These are phyloP conservation scores for Meloidogyne hapla DNA, from an alignment of 1,140 invertebrate genomes.

Conservation along the genomic window DNA sequence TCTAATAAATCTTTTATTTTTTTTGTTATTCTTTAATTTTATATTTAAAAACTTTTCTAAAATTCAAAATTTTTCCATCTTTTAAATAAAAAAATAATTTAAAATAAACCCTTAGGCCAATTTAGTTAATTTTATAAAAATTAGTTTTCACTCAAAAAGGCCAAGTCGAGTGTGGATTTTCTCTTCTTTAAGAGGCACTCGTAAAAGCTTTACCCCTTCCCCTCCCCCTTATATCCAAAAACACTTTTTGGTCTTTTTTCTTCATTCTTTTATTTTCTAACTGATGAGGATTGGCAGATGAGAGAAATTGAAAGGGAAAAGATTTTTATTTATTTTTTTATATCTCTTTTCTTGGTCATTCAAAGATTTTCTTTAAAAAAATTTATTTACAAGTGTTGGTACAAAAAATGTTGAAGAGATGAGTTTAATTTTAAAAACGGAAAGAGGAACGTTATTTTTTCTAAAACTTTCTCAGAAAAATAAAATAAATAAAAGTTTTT, in stretches of 20 bases:
- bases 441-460: no score
- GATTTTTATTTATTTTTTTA: no score
- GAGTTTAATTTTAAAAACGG: no score
- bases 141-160: constrained; percentile 10
- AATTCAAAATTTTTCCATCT: not conserved
- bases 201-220: not conserved
- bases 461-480: no score
- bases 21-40: not conserved
- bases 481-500: no score
- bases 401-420: no score
- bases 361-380: no score
- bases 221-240: no score
- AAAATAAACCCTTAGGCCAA: not conserved
- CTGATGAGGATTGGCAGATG: not conserved
- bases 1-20: not conserved
- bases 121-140: constrained; percentile 6
- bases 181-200: not conserved
- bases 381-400: no score
- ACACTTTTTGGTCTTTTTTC: not conserved
- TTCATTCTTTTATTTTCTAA: not conserved
- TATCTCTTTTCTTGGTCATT: no score
- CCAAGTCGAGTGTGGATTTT: constrained; percentile 1
- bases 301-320: no score
- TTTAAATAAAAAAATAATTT: not conserved
- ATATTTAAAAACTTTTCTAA: no score